Evolutionary conservation across 1,140 invertebrate genomes (phyloP), one percentile per base, ranked within the genome.

Genomic region (Sminthurides bifidus): DNA sequence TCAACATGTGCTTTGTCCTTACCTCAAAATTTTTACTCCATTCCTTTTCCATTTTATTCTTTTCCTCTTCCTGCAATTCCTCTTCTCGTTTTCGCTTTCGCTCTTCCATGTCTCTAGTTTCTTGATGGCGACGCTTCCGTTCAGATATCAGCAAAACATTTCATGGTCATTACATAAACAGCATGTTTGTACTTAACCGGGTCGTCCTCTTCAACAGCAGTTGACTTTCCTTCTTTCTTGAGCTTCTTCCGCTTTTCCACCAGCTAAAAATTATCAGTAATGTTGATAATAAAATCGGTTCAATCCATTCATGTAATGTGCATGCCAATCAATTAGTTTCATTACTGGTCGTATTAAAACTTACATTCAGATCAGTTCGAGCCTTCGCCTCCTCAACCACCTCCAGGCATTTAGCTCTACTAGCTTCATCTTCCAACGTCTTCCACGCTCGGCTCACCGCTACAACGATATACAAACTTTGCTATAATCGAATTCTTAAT

Each of bases 11-110:
- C 8, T 19, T 29, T 44, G 12, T 8, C 46, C 60, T 71, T 69
- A 85, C 85, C 74, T 98, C 93, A 77, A 93, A 98, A 75, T 97
- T 98, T 68, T 93, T 91, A 58, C 93, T 85, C 92, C 92, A 97
- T 72, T 96, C 92, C 65, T 88, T 85, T 67, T 94, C 85, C 45
- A 85, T 71, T 51, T 89, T 87, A 54, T 83, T 79, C 66, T 85
- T 83, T 67, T 93, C 89, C 72, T 94, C 91, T 54, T 87, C 87
- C 56, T 89, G 85, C 46, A 92, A 83, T 76, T 97, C 92, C 38
- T 87, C 81, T 74, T 97, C 92, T 29, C 92, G 77, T 74, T 97
- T 96, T 48, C 93, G 73, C 72, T 96, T 97, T 46, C 90, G 78
- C 69, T 97, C 92, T 70, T 96, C 90, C 71, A 89, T 86, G 66